A percentile compares a stretch with the other conserved stretches of the same genome.
phyloP scores from a whole-genome alignment of 2,797 vertebrate genomes.

The Neosilurus hyrtlii region DNA sequence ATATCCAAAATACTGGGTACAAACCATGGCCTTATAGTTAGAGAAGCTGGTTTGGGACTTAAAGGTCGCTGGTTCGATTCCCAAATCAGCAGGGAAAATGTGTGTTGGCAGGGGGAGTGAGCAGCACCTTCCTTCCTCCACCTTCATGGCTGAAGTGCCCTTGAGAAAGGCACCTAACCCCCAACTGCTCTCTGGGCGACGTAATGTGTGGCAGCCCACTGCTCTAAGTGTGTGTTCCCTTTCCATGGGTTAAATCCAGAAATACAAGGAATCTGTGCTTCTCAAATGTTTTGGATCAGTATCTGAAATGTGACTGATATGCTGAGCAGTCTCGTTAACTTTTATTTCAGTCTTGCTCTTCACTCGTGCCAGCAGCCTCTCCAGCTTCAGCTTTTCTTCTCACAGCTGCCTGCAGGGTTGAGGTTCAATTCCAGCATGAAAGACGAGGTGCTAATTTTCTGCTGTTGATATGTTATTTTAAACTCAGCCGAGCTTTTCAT shows the following conservation, averaged over 20 bases:
- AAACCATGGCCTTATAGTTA: too few relatives aligned
- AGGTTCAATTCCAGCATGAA: constrained; percentile 1
- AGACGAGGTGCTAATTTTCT: neutral
- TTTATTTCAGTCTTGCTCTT: neutral
- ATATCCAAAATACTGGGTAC: neutral
- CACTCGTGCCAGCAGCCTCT: neutral
- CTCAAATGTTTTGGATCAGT: neutral
- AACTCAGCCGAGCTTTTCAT: neutral
- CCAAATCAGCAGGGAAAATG: too few relatives aligned
- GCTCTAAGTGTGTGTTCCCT: too few relatives aligned
- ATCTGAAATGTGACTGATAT: neutral
- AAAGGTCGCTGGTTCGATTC: too few relatives aligned
- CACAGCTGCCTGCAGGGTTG: neutral
- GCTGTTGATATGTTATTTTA: neutral
- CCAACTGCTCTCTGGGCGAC: too few relatives aligned
- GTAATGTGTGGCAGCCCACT: too few relatives aligned
- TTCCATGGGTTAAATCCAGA: too few relatives aligned
- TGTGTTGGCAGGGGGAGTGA: too few relatives aligned
- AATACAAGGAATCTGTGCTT: neutral
- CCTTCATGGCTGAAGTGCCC: too few relatives aligned
- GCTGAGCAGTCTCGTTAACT: neutral
- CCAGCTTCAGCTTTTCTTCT: neutral
- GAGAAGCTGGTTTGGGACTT: too few relatives aligned
- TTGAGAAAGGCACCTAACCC: too few relatives aligned
- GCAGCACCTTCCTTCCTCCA: too few relatives aligned